phyloP scores from a whole-genome alignment of 2,888 invertebrate genomes.

The Catocala sponsa region DNA sequence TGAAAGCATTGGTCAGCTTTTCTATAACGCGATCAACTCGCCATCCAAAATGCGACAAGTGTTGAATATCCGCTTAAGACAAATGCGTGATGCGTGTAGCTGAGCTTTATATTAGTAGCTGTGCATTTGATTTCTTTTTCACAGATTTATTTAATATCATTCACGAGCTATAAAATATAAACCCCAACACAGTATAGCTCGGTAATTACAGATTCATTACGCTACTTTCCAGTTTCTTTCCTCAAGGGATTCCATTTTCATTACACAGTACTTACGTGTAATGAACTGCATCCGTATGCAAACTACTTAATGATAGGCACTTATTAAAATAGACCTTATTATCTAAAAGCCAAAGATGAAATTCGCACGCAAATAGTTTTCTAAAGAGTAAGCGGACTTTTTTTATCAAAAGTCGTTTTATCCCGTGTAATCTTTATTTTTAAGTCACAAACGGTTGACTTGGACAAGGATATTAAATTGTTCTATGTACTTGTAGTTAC shows the following conservation, averaged over 20 bases:
- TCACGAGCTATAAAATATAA: constrained; percentile 24
- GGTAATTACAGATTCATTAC: constrained; percentile 61
- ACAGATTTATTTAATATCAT: constrained; percentile 24
- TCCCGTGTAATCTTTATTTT: constrained; percentile 47
- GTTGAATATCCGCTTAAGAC: no score
- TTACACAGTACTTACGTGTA: constrained; percentile 59
- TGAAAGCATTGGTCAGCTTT: no score
- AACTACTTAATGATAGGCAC: constrained; percentile 42
- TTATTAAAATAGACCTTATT: constrained; percentile 43
- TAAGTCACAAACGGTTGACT: constrained; percentile 32
- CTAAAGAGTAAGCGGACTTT: constrained; percentile 39
- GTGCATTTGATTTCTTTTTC: not conserved
- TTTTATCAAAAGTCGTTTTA: constrained; percentile 51
- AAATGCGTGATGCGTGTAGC: no score
- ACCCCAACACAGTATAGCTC: constrained; percentile 22
- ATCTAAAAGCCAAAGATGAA: constrained; percentile 20
- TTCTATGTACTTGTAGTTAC: constrained; percentile 3
- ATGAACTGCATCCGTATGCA: constrained; percentile 58
- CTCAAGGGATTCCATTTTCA: constrained; percentile 58
- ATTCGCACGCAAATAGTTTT: constrained; percentile 32
- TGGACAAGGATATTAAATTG: constrained; percentile 37
- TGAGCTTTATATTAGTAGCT: no score
- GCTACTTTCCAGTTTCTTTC: constrained; percentile 55
- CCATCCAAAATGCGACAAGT: no score
- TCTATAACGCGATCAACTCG: no score